Evolutionary conservation across 2,797 vertebrate species (phyloP), one percentile per base, ranked within the genome.

Genomic region (Sciaenops ocellatus): DNA sequence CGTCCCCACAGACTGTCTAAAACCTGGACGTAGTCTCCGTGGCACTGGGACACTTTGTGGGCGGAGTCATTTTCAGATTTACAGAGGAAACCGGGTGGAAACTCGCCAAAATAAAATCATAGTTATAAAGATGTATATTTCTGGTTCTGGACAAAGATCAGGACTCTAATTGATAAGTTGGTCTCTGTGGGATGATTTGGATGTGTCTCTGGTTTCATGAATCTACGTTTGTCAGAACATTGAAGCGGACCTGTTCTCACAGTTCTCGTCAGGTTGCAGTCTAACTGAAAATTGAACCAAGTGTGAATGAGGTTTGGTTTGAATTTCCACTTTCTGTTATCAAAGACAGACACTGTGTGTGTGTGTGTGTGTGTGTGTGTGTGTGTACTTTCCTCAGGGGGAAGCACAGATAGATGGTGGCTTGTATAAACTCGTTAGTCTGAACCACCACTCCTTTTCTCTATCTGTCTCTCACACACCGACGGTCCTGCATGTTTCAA

Each of bases 371-470:
- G 17, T 20, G 38, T 26, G 28, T 44, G 38, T n/a, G 59, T 61
- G 59, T 34, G 28, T 38, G 30, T 20, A 10, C 63, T 3, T 64
- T 42, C 6, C 63, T 22, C 22, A 5, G 17, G 52, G 63, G 10
- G 26, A 41, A 48, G 15, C 44, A 75, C 67, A 59, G 54, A 52
- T 6, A 48, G 52, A 8, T 38, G 26, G n/a, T 2, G 12, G 42
- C 73, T n/a, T 65, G 73, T 67, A 38, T 55, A 22, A 73, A 65
- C 71, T 56, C 10, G 71, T 65, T 26, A 12, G 28, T 30, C 1
- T 15, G 38, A 73, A 11, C 12, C 22, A n/a, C 70, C 70, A 54
- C 70, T 44, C 68, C 55, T 59, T 47, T 2, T 42, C 41, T 42
- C 41, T 52, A 11, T 15, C 51, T 24, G n/a, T 24, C 51, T 5